phyloP scores from a whole-genome alignment of 2,888 invertebrate genomes.

The Galerucella pusilla region DNA sequence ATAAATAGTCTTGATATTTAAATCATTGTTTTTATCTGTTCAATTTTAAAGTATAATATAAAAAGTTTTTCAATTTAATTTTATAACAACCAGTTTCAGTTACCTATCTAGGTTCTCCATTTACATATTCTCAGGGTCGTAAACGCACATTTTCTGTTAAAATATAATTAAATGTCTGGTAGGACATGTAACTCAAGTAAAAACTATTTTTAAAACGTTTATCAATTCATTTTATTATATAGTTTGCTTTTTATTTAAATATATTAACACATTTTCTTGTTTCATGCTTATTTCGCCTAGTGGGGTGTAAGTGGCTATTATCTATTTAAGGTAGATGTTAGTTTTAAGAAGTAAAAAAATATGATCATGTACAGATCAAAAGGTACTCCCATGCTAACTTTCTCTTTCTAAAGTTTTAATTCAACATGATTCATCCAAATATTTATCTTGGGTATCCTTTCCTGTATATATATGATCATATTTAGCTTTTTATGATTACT shows the following conservation, averaged over 20 bases:
- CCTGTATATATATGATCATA: not conserved
- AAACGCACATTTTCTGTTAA: too few species aligned
- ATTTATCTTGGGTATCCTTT: not conserved
- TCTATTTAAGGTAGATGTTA: constrained; percentile 49
- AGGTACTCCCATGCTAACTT: not conserved
- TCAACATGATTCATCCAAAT: not conserved
- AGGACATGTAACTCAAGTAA: too few species aligned
- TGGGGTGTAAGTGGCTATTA: constrained; percentile 56
- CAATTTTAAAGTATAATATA: too few species aligned
- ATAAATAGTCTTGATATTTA: too few species aligned
- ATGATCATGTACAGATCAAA: not conserved
- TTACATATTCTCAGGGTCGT: too few species aligned
- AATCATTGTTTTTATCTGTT: too few species aligned
- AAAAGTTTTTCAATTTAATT: too few species aligned
- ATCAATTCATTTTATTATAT: not conserved
- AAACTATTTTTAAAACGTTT: not conserved
- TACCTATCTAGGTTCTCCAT: too few species aligned
- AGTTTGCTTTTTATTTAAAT: not conserved
- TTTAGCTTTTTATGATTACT: constrained; percentile 8
- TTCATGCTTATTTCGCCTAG: constrained; percentile 39
- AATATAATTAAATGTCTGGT: too few species aligned
- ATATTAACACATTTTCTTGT: constrained; percentile 11
- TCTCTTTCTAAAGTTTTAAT: not conserved
- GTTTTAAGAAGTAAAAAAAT: constrained; percentile 20
- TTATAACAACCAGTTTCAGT: too few species aligned